A percentile compares a stretch with the other conserved stretches of the same genome.
phyloP scores from a whole-genome alignment of 37 sponge, comb jelly and placozoan genomes.

The Hexactinellida sp. region DNA sequence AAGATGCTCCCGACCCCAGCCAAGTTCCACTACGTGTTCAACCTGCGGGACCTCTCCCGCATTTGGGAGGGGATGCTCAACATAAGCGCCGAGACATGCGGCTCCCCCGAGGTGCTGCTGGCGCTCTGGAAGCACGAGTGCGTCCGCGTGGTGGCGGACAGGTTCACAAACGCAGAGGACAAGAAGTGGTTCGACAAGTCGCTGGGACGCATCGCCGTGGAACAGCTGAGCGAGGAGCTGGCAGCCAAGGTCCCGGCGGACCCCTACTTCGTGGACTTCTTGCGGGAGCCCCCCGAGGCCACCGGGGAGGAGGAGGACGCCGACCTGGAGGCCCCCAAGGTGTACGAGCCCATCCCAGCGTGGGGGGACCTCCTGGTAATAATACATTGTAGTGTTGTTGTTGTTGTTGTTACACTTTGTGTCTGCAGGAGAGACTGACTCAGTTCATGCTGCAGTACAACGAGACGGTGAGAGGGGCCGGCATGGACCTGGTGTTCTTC shows the following conservation, averaged over 20 bases:
- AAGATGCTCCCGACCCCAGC: slow-evolving; percentile 98
- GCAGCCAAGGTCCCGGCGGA: slow-evolving; percentile 50
- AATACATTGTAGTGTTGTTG: not conserved
- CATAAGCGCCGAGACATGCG: slow-evolving; percentile 38
- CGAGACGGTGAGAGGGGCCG: slow-evolving; percentile 89
- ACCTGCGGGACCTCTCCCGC: slow-evolving; percentile 92
- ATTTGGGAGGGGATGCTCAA: slow-evolving; percentile 98
- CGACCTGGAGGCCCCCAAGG: slow-evolving; percentile 89
- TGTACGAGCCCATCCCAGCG: slow-evolving; percentile 69
- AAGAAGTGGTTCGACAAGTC: slow-evolving; percentile 75
- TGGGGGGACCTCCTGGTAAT: not conserved
- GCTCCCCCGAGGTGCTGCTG: slow-evolving; percentile 28
- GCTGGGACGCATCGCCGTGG: slow-evolving; percentile 33
- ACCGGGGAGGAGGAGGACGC: slow-evolving; percentile 91
- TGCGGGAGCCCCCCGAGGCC: slow-evolving; percentile 88
- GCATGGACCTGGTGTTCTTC: slow-evolving; percentile 99
- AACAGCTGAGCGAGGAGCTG: slow-evolving; percentile 45
- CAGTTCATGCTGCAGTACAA: slow-evolving; percentile 77
- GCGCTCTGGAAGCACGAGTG: slow-evolving; percentile 93
- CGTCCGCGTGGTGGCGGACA: slow-evolving; percentile 82
- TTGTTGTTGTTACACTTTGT: not conserved
- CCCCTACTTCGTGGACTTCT: slow-evolving; percentile 94
- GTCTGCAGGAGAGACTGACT: slow-evolving; percentile 44
- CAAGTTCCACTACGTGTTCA: slow-evolving; percentile 98
- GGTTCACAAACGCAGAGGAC: slow-evolving; percentile 88